Evolutionary conservation across 2,888 invertebrate species (phyloP), one percentile per base, ranked within the genome.

Genomic region (Napeogenes inachia): DNA sequence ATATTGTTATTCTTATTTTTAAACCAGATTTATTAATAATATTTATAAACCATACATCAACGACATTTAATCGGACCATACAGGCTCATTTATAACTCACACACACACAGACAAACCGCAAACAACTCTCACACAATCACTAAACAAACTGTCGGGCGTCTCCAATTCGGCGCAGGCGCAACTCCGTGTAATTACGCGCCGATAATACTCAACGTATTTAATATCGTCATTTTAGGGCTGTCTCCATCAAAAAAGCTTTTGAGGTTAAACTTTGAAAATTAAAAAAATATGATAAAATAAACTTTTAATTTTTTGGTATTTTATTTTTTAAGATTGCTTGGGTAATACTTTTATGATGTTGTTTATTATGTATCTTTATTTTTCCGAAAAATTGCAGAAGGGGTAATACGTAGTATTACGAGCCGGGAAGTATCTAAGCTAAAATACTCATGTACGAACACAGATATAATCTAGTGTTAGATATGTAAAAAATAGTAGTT

Each of bases 151-250:
- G 77, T 74, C 74, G 73, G 76, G 64, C 67, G 74, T 76, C 76
- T 80, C 71, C 79, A 78, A 80, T 84, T 81, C 74, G 78, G 77
- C 73, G 72, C 73, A 72, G 73, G 70, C 74, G 71, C 72, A 68
- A 70, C 64, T 66, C 73, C 71, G 65, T 71, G 74, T 80, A 81
- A 85, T 84, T 82, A 83, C 74, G 71, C 73, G 73, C 75, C 75
- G 84, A 83, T 83, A 84, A 82, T 84, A 77, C 78, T 75, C 77
- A 76, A 80, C 77, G 80, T 79, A 73, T 78, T 84, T 83, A 80
- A 81, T 80, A 76, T 68, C 64, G 61, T 77, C 77, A 75, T 68
- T 70, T 62, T 68, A 87, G 87, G 87, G 87, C 66, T 87, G 81
- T n/a, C 79, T 68, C 56, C 38, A n/a, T 21, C 30, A 30, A 32